Evolutionary conservation across 1,140 invertebrate genomes (phyloP).

Genomic region (Heliconius eleuchia): DNA sequence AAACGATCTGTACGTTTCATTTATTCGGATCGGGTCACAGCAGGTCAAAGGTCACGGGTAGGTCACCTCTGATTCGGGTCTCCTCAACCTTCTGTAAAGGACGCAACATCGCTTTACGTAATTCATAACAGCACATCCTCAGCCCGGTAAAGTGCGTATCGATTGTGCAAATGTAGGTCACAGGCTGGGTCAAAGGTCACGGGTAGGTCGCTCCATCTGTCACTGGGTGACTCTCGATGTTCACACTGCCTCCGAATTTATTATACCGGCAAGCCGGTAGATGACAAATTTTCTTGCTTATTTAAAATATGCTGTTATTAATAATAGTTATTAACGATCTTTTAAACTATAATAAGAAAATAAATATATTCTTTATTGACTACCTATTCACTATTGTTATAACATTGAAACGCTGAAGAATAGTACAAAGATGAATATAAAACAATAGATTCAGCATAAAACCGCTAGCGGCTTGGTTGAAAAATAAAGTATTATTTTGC

Average conservation of each 20-base stretch:
- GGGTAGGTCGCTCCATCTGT: constrained; percentile 64
- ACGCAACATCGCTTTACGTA: constrained; percentile 17
- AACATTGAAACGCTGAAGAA: background rate
- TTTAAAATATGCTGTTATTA: no score
- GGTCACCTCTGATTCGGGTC: constrained; percentile 26
- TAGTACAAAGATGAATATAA: background rate
- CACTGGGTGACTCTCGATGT: constrained; percentile 22
- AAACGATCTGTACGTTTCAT: background rate
- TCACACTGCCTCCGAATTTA: background rate
- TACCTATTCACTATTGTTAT: constrained; percentile 4
- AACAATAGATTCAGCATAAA: constrained; percentile 1
- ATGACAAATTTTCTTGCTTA: no score
- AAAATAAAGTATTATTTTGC: constrained; percentile 4
- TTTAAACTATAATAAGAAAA: background rate
- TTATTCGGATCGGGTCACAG: background rate
- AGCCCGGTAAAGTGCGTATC: constrained; percentile 51
- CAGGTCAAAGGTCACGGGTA: constrained; percentile 27
- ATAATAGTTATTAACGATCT: no score
- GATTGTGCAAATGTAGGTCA: constrained; percentile 70
- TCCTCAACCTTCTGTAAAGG: constrained; percentile 21
- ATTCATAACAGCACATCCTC: constrained; percentile 28
- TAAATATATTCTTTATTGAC: background rate
- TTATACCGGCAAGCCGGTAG: background rate
- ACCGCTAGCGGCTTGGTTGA: background rate
- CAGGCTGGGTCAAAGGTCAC: constrained; percentile 75